Base-by-base conservation (phyloP, 1,140 invertebrate genomes). In the Zaprionus ornatus region DNA sequence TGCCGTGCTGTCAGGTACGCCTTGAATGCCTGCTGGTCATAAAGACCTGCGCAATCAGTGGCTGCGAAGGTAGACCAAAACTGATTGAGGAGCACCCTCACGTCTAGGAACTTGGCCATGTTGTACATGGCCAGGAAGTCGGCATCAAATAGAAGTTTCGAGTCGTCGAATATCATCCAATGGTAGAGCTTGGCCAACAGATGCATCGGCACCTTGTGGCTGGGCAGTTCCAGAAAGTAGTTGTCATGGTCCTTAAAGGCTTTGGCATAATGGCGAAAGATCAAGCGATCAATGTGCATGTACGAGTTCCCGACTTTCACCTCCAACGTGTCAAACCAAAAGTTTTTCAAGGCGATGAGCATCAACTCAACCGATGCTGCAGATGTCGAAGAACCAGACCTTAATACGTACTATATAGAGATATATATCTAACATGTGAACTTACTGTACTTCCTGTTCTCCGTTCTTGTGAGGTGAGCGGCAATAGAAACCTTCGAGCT, bases 251-350 rank as follows among this genome's bases (percentile, higher is more conserved):
- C 3, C 0, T 3, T 2, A 6, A 66, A 82, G 2, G 32, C 52
- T 0, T 15, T 10, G 0, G 61, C 32, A 25, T 19, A 72, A 15
- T 69, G 7, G 4, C 45, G 19, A 15, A 83, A 82, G 12, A 83
- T 0, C n/a, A 15, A 37, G 4, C 76, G 71, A 52, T 82, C 64
- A 0, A 83, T 56, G 3, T 63, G 68, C 1, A 59, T 32, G 17
- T 50, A 77, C 13, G n/a, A 25, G 0, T 55, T 37, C 1, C 66
- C 80, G 13, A 82, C 23, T 29, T 73, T 66, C 7, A 83, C 1
- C 23, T 82, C 72, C 37, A 82, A 37, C n/a, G 66, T 64, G 9
- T 68, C 32, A 48, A 63, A 42, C 77, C 72, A 79, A 13, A 4
- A 63, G 13, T 66, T 68, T 2, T 19, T 25, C 2, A 73, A 1